These are phyloP conservation scores for Ibidorhyncha struthersii DNA, from an alignment of 2,113 vertebrate species.

Conservation along the genomic window DNA sequence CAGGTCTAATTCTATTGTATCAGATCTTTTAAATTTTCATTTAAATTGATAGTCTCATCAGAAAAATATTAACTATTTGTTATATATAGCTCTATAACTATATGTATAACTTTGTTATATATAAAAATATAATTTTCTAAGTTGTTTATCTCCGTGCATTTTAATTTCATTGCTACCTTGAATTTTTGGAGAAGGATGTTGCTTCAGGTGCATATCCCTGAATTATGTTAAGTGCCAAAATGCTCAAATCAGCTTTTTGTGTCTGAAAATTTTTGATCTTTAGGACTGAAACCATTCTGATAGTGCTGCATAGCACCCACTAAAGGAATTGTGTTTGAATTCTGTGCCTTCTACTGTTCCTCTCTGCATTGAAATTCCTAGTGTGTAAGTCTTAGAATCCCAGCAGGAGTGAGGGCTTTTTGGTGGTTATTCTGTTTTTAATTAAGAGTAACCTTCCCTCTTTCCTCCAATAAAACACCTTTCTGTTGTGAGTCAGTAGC, in stretches of 20 bases:
- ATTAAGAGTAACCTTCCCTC: background rate
- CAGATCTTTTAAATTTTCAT: background rate
- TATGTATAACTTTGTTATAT: background rate
- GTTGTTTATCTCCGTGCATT: background rate
- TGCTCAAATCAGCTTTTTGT: background rate
- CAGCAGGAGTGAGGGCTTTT: background rate
- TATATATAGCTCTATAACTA: background rate
- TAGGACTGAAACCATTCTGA: background rate
- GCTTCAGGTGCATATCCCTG: background rate
- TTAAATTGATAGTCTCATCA: background rate
- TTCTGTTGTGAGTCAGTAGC: background rate
- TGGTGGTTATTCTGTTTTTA: background rate
- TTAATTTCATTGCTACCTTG: background rate
- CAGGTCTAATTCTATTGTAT: background rate
- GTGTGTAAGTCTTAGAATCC: background rate
- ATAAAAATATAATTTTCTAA: background rate
- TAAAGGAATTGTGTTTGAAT: background rate
- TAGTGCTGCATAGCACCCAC: background rate
- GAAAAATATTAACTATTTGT: background rate
- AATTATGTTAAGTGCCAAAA: background rate
- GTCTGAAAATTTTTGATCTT: background rate
- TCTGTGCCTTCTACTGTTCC: background rate
- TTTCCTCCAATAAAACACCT: background rate
- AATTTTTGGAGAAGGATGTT: background rate
- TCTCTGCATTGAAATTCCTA: background rate